Evolutionary conservation across 2,113 vertebrate species (phyloP).

Genomic region (Ptilonorhynchus violaceus): DNA sequence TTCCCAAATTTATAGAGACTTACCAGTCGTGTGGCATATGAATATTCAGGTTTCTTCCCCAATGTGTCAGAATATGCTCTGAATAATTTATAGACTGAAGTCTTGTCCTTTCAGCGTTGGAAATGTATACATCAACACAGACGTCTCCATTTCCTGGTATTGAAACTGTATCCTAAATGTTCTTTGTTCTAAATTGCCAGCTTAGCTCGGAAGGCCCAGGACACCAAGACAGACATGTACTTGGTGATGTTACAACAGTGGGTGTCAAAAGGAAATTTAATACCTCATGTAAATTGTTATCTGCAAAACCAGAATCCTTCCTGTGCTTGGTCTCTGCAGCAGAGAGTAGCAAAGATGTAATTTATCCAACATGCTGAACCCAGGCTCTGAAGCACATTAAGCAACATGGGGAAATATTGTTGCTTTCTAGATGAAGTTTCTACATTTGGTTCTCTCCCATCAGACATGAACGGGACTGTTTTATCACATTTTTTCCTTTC

Average conservation of each 20-base stretch:
- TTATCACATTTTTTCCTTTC: background rate
- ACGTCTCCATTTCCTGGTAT: slow-evolving; percentile 31
- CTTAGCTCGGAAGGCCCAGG: background rate
- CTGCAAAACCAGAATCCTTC: background rate
- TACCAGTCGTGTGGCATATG: slow-evolving; percentile 41
- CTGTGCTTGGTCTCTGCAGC: background rate
- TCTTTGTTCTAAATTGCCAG: slow-evolving; percentile 2
- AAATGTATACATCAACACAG: slow-evolving; percentile 54
- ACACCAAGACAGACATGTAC: background rate
- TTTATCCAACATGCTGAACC: background rate
- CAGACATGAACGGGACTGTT: background rate
- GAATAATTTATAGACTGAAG: slow-evolving; percentile 72
- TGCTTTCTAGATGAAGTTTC: background rate
- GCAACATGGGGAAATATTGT: background rate
- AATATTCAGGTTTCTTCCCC: slow-evolving; percentile 69
- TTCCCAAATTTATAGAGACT: slow-evolving; percentile 55
- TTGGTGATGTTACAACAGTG: background rate
- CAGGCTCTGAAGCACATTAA: background rate
- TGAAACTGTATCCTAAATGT: slow-evolving; percentile 37
- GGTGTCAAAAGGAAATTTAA: background rate
- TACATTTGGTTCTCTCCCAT: background rate
- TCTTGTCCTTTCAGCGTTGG: slow-evolving; percentile 60
- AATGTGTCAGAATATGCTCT: slow-evolving; percentile 54
- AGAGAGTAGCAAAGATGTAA: background rate
- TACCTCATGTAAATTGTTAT: background rate